Percentiles rank a stretch among this genome's conserved stretches.
Conservation (phyloP, 2,113 vertebrate species). For the Chloebia gouldiae region DNA sequence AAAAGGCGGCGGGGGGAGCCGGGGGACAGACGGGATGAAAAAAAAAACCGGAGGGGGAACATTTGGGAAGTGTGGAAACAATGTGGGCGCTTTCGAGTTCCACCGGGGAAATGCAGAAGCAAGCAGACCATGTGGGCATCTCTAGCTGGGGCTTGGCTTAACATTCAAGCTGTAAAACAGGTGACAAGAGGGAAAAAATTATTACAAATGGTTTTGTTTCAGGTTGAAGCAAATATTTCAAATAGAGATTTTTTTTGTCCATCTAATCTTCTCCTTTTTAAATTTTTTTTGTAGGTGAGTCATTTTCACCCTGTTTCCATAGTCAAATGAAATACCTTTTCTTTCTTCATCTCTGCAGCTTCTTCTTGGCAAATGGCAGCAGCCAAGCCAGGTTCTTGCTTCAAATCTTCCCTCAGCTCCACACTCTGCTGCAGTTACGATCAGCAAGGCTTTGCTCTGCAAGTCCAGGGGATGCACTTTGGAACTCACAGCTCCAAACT, state of each 20-base stretch:
- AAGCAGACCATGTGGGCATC: neutral
- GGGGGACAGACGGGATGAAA: neutral
- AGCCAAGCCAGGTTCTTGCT: neutral
- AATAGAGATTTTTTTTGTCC: neutral
- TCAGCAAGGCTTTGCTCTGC: neutral
- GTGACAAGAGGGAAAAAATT: fast-evolving
- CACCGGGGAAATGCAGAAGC: neutral
- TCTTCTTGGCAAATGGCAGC: neutral
- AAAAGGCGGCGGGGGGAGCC: neutral
- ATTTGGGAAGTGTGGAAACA: neutral
- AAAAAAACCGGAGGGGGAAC: neutral
- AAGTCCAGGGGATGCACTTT: neutral
- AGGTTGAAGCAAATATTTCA: neutral
- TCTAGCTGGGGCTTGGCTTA: neutral
- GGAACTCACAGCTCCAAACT: neutral
- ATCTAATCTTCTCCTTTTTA: fast-evolving
- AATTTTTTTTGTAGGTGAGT: neutral
- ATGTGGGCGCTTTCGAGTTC: neutral
- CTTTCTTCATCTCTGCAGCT: neutral
- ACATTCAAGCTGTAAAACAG: neutral
- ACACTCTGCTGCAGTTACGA: fast-evolving
- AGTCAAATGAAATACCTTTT: neutral
- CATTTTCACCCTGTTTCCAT: neutral
- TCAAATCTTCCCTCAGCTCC: neutral
- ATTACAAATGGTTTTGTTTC: neutral